Evolutionary conservation across 2,797 vertebrate species (phyloP).

Genomic region (Stomatorhinus walkeri): DNA sequence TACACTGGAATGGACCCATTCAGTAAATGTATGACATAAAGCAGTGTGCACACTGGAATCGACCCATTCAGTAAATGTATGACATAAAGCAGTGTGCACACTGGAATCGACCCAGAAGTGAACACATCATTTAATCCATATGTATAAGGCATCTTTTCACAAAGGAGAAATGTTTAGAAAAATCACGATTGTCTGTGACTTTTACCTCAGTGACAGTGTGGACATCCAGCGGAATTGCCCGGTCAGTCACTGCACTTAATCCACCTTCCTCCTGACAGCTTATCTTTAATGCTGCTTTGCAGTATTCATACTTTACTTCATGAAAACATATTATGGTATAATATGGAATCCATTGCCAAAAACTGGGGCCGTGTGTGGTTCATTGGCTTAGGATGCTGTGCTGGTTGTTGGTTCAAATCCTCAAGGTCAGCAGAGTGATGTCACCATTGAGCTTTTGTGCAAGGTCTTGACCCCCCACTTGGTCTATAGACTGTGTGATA

Average conservation of each 20-base stretch:
- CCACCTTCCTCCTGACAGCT: background rate
- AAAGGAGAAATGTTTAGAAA: background rate
- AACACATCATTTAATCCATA: background rate
- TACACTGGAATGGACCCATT: too few relatives aligned
- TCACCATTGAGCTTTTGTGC: background rate
- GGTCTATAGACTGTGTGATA: background rate
- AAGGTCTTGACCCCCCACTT: background rate
- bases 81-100: too few relatives aligned
- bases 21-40: too few relatives aligned
- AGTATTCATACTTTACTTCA: background rate
- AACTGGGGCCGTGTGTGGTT: background rate
- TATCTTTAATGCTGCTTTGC: background rate
- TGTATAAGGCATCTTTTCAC: background rate
- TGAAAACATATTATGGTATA: background rate
- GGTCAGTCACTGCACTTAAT: background rate
- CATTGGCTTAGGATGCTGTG: background rate
- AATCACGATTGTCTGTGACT: background rate
- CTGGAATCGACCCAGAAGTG: background rate
- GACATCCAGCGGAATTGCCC: background rate
- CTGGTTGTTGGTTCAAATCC: background rate
- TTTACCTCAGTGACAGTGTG: background rate
- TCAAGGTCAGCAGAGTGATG: background rate
- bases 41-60: too few relatives aligned
- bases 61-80: too few relatives aligned
- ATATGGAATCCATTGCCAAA: background rate